phyloP scores from a whole-genome alignment of 1,140 invertebrate genomes.

The Rhyzopertha dominica region DNA sequence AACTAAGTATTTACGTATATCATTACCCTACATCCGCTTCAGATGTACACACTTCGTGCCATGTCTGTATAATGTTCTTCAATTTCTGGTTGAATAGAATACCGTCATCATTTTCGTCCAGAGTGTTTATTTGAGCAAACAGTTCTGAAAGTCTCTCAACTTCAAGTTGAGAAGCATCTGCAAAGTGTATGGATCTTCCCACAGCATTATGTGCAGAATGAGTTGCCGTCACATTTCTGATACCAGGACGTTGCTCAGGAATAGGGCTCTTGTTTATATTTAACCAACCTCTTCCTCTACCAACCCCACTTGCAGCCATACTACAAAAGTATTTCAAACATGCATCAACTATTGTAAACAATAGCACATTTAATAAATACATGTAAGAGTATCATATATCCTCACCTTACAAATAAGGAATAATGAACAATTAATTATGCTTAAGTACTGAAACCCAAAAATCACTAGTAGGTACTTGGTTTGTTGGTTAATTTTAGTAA shows the following conservation, averaged over 20 bases:
- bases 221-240: neutral
- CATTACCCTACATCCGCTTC: conserved; percentile 33
- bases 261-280: conserved; percentile 27
- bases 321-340: conserved; percentile 6
- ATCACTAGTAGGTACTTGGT: neutral
- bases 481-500: neutral
- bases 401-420: no score
- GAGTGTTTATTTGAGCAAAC: conserved; percentile 24
- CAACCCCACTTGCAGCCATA: conserved; percentile 27
- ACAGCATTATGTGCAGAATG: conserved; percentile 4
- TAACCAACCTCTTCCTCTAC: conserved; percentile 38
- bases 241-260: conserved; percentile 11
- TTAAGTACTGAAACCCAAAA: neutral
- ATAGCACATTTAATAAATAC: no score
- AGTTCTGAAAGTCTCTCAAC: no score
- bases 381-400: no score
- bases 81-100: conserved; percentile 40
- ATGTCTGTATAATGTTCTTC: conserved; percentile 31
- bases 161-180: no score
- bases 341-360: conserved; percentile 1
- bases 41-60: conserved; percentile 26
- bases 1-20: no score
- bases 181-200: conserved; percentile 13
- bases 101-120: conserved; percentile 36
- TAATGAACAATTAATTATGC: no score